A percentile compares a stretch with the other conserved stretches of the same genome.
phyloP scores from a whole-genome alignment of 1,140 invertebrate species.

The Drosophila sulfurigaster region DNA sequence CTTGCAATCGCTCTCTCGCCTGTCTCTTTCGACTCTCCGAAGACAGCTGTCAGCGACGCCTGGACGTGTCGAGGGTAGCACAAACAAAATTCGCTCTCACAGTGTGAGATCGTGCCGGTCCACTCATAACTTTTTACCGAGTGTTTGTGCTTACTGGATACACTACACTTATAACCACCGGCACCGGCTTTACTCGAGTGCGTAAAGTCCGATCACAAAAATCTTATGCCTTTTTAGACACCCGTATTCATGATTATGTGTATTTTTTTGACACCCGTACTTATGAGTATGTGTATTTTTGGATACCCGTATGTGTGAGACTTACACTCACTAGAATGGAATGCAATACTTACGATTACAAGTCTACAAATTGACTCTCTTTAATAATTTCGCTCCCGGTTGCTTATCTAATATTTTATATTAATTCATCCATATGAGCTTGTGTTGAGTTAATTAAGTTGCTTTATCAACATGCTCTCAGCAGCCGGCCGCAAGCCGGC shows the following conservation, averaged over 20 bases:
- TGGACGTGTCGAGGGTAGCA: constrained; percentile 8
- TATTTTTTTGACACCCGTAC: no score
- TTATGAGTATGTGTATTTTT: no score
- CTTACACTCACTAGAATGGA: neutral
- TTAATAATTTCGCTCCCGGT: neutral
- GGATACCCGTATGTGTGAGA: neutral
- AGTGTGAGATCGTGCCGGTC: no score
- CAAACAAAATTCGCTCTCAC: no score
- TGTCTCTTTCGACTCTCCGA: neutral
- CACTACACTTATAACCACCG: no score
- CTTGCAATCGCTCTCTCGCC: neutral
- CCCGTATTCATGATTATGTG: no score
- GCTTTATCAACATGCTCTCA: constrained; percentile 19
- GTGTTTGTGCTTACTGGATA: no score
- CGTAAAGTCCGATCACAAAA: no score
- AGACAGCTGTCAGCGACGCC: constrained; percentile 30
- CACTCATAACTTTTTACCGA: no score
- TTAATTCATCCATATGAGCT: constrained; percentile 12
- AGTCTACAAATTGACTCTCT: neutral
- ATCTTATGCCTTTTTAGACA: no score
- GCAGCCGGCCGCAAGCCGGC: constrained; percentile 28
- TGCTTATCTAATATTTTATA: neutral
- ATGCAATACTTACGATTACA: neutral
- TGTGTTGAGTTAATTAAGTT: constrained; percentile 5
- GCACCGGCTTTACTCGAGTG: no score